Conservation (phyloP, 2,888 invertebrate genomes). For the Oxystoma pomonae region DNA sequence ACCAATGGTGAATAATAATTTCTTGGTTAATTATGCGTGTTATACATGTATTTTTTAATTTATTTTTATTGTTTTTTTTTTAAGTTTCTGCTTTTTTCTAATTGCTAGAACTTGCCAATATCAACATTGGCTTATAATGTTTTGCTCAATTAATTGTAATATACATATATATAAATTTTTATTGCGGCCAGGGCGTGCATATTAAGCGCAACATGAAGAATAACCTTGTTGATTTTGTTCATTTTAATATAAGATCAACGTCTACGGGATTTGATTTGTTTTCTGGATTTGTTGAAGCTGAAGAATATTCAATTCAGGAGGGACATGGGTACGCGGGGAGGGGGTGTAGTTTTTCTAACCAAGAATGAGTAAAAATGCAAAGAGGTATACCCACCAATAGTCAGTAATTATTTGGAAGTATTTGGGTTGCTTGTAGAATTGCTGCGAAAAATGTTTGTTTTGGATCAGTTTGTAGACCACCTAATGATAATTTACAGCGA, state of each 20-base stretch:
- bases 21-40: too few species aligned
- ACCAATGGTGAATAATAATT: too few species aligned
- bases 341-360: background rate
- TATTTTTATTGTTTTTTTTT: too few species aligned
- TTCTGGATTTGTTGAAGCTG: background rate
- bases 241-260: slow-evolving; percentile 7
- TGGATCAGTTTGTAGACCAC: slow-evolving; percentile 5
- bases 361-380: background rate
- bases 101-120: too few species aligned
- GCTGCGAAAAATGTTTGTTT: slow-evolving; percentile 1
- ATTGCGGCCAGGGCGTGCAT: background rate
- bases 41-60: too few species aligned
- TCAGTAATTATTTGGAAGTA: background rate
- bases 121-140: too few species aligned
- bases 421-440: background rate
- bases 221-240: slow-evolving; percentile 1
- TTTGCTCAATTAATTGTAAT: too few species aligned
- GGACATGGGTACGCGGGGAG: background rate
- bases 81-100: too few species aligned
- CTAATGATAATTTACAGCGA: background rate
- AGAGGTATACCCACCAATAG: background rate
- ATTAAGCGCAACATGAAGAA: background rate
- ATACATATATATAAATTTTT: too few species aligned
- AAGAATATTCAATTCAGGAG: background rate
- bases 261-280: slow-evolving; percentile 5